Percentiles rank a stretch among this genome's conserved stretches.
Conservation (phyloP, 2,113 vertebrate species). For the Tonatia bakeri region DNA sequence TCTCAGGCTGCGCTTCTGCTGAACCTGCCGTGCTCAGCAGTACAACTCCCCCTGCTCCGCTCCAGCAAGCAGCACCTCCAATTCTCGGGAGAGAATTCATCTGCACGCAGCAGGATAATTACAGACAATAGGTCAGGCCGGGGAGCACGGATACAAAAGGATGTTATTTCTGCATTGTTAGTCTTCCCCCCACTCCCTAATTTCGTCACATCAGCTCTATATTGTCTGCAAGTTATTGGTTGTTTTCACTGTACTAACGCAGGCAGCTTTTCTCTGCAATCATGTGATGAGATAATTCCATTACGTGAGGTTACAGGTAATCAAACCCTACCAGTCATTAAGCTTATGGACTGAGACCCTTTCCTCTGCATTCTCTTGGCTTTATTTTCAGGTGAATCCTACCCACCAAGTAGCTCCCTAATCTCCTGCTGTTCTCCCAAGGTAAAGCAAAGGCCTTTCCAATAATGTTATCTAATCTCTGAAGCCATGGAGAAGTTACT, state of each 20-base stretch:
- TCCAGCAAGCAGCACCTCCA: neutral
- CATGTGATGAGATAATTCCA: neutral
- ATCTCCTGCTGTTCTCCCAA: neutral
- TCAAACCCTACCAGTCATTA: neutral
- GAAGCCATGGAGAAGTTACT: neutral
- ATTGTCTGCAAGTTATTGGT: neutral
- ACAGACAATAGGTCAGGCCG: neutral
- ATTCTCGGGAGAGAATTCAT: neutral
- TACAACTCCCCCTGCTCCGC: slow-evolving; percentile 20
- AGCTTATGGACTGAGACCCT: neutral
- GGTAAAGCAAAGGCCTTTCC: neutral
- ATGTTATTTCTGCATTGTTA: neutral
- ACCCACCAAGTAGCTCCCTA: neutral
- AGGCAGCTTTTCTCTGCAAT: neutral
- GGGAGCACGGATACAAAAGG: neutral
- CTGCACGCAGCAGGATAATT: neutral
- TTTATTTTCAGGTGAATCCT: neutral
- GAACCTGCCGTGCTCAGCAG: neutral
- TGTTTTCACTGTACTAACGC: neutral
- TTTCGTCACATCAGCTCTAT: neutral
- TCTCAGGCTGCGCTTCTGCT: neutral
- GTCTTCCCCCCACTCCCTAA: neutral
- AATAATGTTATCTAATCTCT: neutral
- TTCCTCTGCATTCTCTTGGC: neutral
- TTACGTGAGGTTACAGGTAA: neutral